These are phyloP conservation scores for Chiloscyllium plagiosum DNA, from an alignment of 2,113 vertebrate species.

Conservation along the genomic window DNA sequence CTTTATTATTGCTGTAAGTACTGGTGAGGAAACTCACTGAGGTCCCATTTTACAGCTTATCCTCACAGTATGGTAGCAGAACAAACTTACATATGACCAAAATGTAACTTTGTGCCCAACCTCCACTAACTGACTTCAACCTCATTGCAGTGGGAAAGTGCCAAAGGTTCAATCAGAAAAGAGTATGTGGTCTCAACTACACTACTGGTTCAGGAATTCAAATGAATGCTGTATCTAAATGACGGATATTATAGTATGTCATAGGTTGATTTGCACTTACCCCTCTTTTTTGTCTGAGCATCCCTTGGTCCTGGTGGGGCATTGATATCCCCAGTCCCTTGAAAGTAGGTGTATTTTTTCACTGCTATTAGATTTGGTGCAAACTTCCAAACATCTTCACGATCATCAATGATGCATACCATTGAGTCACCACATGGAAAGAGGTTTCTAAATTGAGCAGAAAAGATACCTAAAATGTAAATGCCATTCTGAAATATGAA, in stretches of 20 bases:
- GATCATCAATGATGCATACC: conserved; percentile 98
- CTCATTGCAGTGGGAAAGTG: neutral
- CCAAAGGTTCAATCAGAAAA: neutral
- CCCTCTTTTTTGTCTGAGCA: conserved; percentile 68
- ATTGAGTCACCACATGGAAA: conserved; percentile 96
- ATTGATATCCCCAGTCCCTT: conserved; percentile 89
- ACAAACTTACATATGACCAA: neutral
- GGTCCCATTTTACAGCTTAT: neutral
- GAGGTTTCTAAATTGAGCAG: conserved; percentile 68
- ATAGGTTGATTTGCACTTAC: conserved; percentile 47
- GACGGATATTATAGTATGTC: neutral
- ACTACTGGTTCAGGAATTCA: neutral
- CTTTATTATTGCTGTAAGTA: neutral
- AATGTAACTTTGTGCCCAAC: neutral
- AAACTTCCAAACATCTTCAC: conserved; percentile 97
- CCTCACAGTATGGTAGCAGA: neutral
- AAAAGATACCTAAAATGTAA: neutral
- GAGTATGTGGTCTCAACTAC: neutral
- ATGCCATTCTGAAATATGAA: neutral
- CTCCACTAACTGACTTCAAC: neutral
- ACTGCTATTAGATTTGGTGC: conserved; percentile 96
- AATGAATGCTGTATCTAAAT: neutral
- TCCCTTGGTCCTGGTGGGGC: conserved; percentile 81
- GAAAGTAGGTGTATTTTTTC: conserved; percentile 96
- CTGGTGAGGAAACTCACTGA: neutral